These are phyloP conservation scores for Peromyscus melanophrys DNA, from an alignment of 2,797 vertebrate genomes.

Conservation along the genomic window DNA sequence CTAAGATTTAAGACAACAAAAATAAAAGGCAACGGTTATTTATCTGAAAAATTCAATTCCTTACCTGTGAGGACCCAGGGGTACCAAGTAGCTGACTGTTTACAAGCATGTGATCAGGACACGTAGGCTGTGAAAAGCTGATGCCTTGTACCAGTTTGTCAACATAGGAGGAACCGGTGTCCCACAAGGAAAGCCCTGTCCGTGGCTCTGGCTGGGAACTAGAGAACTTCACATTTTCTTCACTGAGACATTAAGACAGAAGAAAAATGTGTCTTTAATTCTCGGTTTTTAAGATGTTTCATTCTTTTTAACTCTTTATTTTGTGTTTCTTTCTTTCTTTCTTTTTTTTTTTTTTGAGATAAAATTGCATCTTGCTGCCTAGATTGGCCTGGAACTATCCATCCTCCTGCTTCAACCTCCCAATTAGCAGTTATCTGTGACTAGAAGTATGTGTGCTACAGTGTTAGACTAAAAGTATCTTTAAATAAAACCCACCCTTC, in stretches of 20 bases:
- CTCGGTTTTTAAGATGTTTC: not conserved
- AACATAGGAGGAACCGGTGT: constrained; percentile 89
- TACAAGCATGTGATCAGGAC: constrained; percentile 97
- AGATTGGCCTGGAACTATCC: not conserved
- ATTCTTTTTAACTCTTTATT: not conserved
- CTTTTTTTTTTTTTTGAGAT: not conserved
- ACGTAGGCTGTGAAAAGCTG: constrained; percentile 97
- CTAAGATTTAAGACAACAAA: constrained; percentile 36
- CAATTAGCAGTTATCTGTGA: not conserved
- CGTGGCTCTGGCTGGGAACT: constrained; percentile 97
- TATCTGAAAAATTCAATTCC: constrained; percentile 39
- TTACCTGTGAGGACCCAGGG: constrained; percentile 97
- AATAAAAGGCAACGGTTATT: constrained; percentile 35
- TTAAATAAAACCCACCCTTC: constrained; percentile 64
- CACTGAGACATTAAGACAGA: constrained; percentile 87
- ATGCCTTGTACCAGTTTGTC: constrained; percentile 92
- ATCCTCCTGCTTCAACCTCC: not conserved
- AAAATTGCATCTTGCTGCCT: not conserved
- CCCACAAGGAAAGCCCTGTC: constrained; percentile 90
- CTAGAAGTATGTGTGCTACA: not conserved
- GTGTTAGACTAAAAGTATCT: not conserved
- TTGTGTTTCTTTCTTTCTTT: not conserved
- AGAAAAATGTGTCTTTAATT: not conserved
- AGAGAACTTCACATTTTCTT: constrained; percentile 93
- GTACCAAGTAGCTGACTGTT: constrained; percentile 96